Conservation (phyloP, 2,888 invertebrate genomes). For the Caenorhabditis zanzibari region DNA sequence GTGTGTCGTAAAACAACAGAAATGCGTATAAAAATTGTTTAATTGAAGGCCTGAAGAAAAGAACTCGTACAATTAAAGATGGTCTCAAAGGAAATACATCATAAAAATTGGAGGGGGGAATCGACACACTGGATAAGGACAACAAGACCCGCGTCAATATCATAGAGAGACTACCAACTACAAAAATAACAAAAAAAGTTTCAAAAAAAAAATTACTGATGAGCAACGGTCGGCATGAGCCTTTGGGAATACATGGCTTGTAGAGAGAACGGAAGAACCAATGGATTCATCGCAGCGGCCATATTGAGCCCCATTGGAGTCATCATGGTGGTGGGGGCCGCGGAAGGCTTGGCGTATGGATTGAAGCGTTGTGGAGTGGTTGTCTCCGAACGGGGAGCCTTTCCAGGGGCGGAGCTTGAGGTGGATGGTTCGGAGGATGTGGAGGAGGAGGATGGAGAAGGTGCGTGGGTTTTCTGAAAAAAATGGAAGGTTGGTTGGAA, state of each 20-base stretch:
- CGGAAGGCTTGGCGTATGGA: constrained; percentile 78
- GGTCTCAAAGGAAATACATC: background rate
- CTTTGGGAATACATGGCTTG: constrained; percentile 71
- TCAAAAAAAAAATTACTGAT: constrained; percentile 51
- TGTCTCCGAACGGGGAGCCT: constrained; percentile 84
- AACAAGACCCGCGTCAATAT: constrained; percentile 4
- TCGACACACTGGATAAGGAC: constrained; percentile 29
- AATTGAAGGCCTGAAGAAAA: background rate
- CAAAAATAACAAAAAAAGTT: constrained; percentile 15
- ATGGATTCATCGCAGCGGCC: constrained; percentile 38
- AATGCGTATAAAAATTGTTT: constrained; percentile 32
- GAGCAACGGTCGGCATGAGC: constrained; percentile 68
- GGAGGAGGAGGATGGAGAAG: constrained; percentile 62
- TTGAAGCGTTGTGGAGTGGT: constrained; percentile 66
- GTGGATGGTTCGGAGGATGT: constrained; percentile 36
- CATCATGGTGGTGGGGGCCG: constrained; percentile 68
- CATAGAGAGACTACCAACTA: background rate
- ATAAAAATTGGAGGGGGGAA: constrained; percentile 7
- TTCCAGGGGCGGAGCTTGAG: constrained; percentile 3
- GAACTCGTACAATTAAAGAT: constrained; percentile 52
- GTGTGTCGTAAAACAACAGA: constrained; percentile 33
- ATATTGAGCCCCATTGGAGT: constrained; percentile 42
- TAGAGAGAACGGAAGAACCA: constrained; percentile 62
- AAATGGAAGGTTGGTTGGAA: background rate
- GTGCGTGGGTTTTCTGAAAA: constrained; percentile 60